Evolutionary conservation across 2,888 invertebrate species (phyloP), one percentile per base, ranked within the genome.

Genomic region (Cepaea hortensis): DNA sequence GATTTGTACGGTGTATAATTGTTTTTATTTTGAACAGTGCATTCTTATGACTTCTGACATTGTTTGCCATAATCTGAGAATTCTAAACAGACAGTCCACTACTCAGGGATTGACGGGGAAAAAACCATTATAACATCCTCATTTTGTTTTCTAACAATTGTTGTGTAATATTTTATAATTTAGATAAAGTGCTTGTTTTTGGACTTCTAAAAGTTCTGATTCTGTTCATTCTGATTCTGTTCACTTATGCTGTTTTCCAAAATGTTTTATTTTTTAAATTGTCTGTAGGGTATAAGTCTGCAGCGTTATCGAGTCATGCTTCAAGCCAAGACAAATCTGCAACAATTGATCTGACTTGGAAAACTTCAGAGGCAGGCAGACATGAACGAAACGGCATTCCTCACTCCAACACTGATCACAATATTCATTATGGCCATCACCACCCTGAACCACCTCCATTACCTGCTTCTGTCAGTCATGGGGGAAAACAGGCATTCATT

Each of bases 391-490:
- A 62, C 5, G 50, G 62, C 15, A 85, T 88, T 20, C 87, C 89
- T 46, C 87, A 88, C 50, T 89, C 89, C 55, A 83, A 70, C 46
- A 89, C 89, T 35, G 89, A 89, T 81, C 79, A 88, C 55, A 83
- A 79, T 75, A 88, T 88, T 73, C 83, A 85, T 55, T 87, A 87
- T 75, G 79, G 61, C n/a, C 68, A 68, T 46, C 62, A 73, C 11
- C 86, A 76, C 50, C 76, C 65, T 68, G 73, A 2, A 15, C 77
- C 86, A 9, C 84, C 83, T 55, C 84, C 84, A 2, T 84, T 84
- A 23, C 86, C 86, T 61, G 73, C 87, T 15, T 84, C 84, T 23
- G 80, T 79, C 48, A 80, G 50, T 61, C n/a, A 48, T 15, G 18
- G 48, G 23, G 84, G 84, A 61, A 72, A 87, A 13, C 61, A 23